A percentile compares a stretch with the other conserved stretches of the same genome.
Conservation (phyloP, 2,113 vertebrate species). For the Tupaia tana region DNA sequence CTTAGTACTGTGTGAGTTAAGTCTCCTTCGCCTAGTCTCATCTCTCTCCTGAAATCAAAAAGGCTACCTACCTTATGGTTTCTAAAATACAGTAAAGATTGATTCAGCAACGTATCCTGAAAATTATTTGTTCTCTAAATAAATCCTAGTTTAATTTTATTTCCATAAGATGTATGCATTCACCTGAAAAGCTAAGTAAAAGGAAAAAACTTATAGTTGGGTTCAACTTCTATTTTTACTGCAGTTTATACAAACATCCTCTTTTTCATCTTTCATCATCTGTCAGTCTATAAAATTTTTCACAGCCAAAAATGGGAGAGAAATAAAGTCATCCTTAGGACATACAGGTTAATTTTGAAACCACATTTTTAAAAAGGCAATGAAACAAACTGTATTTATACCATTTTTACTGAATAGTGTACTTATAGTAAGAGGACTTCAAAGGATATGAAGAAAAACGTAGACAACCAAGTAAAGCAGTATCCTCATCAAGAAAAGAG, state of each 20-base stretch:
- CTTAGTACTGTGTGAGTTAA: neutral
- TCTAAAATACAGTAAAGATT: constrained; percentile 24
- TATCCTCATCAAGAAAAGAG: constrained; percentile 23
- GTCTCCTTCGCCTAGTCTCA: neutral
- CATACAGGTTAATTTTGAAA: constrained; percentile 39
- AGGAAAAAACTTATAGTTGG: neutral
- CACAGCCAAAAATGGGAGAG: constrained; percentile 32
- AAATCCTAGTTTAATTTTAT: constrained; percentile 57
- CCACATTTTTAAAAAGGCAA: neutral
- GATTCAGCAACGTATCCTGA: neutral
- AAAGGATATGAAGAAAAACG: constrained; percentile 9
- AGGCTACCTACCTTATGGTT: neutral
- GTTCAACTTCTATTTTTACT: constrained; percentile 23
- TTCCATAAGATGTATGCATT: constrained; percentile 9
- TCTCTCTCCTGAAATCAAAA: constrained; percentile 33
- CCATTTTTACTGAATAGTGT: neutral
- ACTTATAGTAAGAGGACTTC: neutral
- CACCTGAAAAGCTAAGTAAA: constrained; percentile 36
- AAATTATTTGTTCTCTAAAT: constrained; percentile 45
- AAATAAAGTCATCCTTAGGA: constrained; percentile 25
- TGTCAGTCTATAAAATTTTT: constrained; percentile 34
- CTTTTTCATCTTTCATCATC: constrained; percentile 43
- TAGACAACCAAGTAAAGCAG: neutral
- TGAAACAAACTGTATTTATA: constrained; percentile 2
- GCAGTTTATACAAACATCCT: constrained; percentile 30